Base-by-base conservation (phyloP, 2,113 vertebrate genomes). In the Xiphophorus hellerii region DNA sequence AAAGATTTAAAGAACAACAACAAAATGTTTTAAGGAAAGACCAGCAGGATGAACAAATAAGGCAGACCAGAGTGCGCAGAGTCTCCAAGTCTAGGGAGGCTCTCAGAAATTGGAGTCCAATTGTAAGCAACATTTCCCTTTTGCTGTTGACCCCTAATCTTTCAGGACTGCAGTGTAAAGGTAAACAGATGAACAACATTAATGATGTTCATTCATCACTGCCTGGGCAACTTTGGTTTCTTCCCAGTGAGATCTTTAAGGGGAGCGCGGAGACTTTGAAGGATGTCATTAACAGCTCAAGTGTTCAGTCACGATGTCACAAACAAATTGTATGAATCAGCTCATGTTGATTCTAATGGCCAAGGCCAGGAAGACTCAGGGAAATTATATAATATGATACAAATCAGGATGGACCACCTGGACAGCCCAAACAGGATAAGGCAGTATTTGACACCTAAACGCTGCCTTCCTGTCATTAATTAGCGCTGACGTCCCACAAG, bases 171-270 rank as follows among this genome's bases (percentile, higher is more conserved):
- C 90, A 5, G 83, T 74, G 84, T 54, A 87, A 91, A 93, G 71
- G 91, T 92, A 91, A 94, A 90, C 92, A 90, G 87, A 92, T 90
- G 86, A 94, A 92, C 77, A 85, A 84, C 93, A 92, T 92, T 94
- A 94, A 94, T 93, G 92, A 92, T 90, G 89, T 88, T 87, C 89
- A 93, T 93, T 93, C 91, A 94, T 95, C 93, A 92, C 89, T 84
- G 87, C 89, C 87, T 84, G 80, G 77, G 71, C 69, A 80, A 86
- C 74, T 79, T 84, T 76, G 72, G 88, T 92, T 90, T 91, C 87
- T 90, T 71, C 81, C 73, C 74, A 66, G 77, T 86, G 91, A 82
- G 87, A 87, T 87, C 87, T 85, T 88, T 28, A 74, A 82, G 83
- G 88, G 88, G 83, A 80, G 65, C 61, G 63, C 42, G 63, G 54